A percentile compares a stretch with the other conserved stretches of the same genome.
phyloP scores from a whole-genome alignment of 2,113 vertebrate genomes.

The Mobula birostris region DNA sequence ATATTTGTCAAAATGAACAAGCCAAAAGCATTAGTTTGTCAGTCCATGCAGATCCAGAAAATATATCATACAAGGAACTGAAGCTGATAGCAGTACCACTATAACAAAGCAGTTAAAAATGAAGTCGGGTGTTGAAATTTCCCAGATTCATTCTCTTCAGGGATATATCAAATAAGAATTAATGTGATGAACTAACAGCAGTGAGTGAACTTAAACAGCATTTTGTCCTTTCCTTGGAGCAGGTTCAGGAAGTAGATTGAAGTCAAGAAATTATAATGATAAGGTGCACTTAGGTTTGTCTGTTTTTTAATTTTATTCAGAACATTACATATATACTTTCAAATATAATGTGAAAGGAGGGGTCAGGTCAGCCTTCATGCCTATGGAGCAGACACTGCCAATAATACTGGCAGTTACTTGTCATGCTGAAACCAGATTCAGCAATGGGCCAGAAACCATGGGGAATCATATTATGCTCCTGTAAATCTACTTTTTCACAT shows the following conservation, averaged over 20 bases:
- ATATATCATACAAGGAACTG: background rate
- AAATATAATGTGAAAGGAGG: background rate
- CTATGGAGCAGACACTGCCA: too few species aligned
- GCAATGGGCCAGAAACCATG: too few species aligned
- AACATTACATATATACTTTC: background rate
- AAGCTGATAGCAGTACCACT: background rate
- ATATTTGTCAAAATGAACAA: background rate
- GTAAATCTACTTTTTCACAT: too few species aligned
- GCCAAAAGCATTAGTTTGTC: background rate
- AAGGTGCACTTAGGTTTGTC: background rate
- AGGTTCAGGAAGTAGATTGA: background rate
- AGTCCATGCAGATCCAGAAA: background rate
- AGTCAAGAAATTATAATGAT: background rate
- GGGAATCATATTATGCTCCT: too few species aligned
- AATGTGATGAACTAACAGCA: background rate
- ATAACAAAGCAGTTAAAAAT: background rate
- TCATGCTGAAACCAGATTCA: too few species aligned
- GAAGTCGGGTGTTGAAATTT: background rate
- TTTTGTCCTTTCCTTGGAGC: background rate
- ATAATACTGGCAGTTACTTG: too few species aligned
- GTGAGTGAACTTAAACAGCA: background rate
- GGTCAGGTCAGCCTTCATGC: too few species aligned
- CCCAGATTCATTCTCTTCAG: background rate
- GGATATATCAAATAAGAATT: background rate
- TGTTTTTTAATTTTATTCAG: background rate